phyloP scores from a whole-genome alignment of 2,113 vertebrate species.

The Bambusicola thoracicus region DNA sequence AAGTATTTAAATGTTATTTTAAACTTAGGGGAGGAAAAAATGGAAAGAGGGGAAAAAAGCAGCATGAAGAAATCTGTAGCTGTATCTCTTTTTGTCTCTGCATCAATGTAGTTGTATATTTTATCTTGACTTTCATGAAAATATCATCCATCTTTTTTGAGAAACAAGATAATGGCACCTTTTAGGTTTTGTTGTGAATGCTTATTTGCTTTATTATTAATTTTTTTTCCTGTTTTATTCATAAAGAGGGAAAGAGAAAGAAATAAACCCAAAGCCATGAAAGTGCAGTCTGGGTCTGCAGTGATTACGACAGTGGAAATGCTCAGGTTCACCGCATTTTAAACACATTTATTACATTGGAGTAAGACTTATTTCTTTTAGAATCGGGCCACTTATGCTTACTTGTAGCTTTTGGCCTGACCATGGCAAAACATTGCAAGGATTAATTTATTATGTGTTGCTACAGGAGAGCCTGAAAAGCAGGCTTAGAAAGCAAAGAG shows the following conservation, averaged over 20 bases:
- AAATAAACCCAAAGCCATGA: background rate
- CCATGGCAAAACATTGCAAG: background rate
- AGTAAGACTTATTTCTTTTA: background rate
- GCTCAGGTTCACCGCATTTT: background rate
- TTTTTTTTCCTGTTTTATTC: background rate
- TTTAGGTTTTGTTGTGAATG: background rate
- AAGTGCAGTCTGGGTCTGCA: background rate
- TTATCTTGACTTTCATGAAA: background rate
- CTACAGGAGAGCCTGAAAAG: background rate
- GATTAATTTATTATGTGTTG: background rate
- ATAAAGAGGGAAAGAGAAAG: background rate
- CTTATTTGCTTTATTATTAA: background rate
- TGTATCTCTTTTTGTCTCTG: background rate
- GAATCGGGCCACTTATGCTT: background rate
- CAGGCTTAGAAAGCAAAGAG: background rate
- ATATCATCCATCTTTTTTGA: background rate
- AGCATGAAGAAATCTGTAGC: background rate
- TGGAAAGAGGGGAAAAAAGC: accelerated
- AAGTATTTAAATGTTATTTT: constrained; percentile 3
- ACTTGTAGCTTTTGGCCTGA: background rate
- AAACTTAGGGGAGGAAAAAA: background rate
- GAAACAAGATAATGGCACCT: background rate
- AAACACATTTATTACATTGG: background rate
- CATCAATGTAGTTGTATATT: background rate
- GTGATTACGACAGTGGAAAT: background rate